These are phyloP conservation scores for Olivierus martensii DNA, from an alignment of 1,140 invertebrate genomes.

Conservation along the genomic window DNA sequence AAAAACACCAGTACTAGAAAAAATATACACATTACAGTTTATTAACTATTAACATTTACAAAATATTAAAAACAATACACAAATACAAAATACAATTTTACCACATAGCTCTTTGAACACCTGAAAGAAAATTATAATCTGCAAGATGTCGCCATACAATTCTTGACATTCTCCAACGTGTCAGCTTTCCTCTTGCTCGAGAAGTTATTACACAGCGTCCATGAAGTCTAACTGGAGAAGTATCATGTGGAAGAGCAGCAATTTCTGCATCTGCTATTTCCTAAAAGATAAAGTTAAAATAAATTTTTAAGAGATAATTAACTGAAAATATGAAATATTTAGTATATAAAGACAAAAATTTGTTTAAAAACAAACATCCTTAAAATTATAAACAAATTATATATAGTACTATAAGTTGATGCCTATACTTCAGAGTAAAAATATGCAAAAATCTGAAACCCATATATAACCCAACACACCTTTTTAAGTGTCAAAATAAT, in stretches of 20 bases:
- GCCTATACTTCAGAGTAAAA: no score
- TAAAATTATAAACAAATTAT: no score
- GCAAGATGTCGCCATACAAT: slow-evolving; percentile 73
- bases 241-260: slow-evolving; percentile 55
- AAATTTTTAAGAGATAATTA: background rate
- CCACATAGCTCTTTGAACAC: slow-evolving; percentile 80
- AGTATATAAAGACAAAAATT: background rate
- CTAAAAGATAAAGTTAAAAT: slow-evolving; percentile 26
- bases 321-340: background rate
- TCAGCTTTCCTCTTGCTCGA: slow-evolving; percentile 44
- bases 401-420: no score
- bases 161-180: slow-evolving; percentile 64
- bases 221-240: slow-evolving; percentile 44
- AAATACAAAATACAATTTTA: slow-evolving; percentile 25
- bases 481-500: no score
- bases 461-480: no score
- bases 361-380: background rate
- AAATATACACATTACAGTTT: no score
- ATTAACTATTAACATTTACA: no score
- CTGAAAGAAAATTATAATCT: slow-evolving; percentile 79
- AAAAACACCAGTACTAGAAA: no score
- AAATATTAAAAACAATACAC: no score
- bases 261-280: slow-evolving; percentile 56
- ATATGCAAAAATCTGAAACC: no score
- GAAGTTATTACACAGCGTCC: slow-evolving; percentile 67